These are phyloP conservation scores for Hesperia comma DNA, from an alignment of 2,888 invertebrate species.

Conservation along the genomic window DNA sequence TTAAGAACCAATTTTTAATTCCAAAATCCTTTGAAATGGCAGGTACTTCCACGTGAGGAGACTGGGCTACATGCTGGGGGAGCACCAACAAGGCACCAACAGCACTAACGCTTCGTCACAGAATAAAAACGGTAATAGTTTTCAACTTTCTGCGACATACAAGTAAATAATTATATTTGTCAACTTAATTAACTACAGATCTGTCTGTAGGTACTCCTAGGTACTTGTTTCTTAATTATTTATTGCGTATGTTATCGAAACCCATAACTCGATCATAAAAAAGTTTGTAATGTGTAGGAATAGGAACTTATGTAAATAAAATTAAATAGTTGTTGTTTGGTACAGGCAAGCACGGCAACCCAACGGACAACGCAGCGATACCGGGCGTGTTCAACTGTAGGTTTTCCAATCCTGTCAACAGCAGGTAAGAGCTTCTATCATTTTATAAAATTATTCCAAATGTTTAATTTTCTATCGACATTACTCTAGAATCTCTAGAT, in stretches of 20 bases:
- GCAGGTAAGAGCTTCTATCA: conserved; percentile 66
- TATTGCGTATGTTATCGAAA: no score
- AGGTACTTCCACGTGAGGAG: conserved; percentile 93
- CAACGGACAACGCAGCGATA: conserved; percentile 77
- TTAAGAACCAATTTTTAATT: background rate
- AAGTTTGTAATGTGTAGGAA: no score
- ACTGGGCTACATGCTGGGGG: conserved; percentile 87
- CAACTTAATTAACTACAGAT: no score
- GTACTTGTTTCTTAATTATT: no score
- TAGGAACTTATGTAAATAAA: no score
- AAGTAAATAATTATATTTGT: no score
- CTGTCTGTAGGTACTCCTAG: no score
- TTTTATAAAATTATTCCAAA: no score
- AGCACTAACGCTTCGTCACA: conserved; percentile 72
- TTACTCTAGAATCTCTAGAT: no score
- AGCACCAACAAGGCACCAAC: conserved; percentile 73
- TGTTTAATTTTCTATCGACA: no score
- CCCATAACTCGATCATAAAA: no score
- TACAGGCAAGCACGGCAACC: conserved; percentile 62
- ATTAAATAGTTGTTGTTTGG: conserved; percentile 5
- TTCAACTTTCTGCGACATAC: no score
- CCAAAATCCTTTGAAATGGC: conserved; percentile 30
- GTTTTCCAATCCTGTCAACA: conserved; percentile 89
- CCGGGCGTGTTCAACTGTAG: conserved; percentile 96
- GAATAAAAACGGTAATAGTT: conserved; percentile 64